Evolutionary conservation across 2,888 invertebrate species (phyloP), one percentile per base, ranked within the genome.

Genomic region (Tetragonisca angustula): DNA sequence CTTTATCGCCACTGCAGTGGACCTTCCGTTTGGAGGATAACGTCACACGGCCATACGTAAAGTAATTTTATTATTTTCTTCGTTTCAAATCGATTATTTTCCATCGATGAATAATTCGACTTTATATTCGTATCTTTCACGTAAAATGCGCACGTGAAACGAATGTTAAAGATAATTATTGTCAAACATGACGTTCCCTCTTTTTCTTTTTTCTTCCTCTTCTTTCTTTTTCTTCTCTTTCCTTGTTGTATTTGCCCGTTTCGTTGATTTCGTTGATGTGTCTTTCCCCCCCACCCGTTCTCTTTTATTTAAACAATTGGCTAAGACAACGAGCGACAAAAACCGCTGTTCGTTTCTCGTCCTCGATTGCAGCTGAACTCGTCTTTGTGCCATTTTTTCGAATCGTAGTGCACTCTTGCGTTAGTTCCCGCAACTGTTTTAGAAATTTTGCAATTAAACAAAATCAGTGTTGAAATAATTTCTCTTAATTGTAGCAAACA

Each of bases 391-490:
- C 67, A 43, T 11, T 43, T 32, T 84, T 71, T 71, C 75, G 79
- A 84, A 88, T 83, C 88, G 82, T 81, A 81, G 88, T 91, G 92
- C 93, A 93, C 93, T 92, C 93, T 93, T 93, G 91, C 90, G 92
- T 92, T 92, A 90, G 91, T 93, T 92, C 93, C 93, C 93, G 93
- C 92, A 93, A 93, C 93, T 93, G 93, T 93, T 93, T 93, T 93
- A 93, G 93, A 93, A 93, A 93, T 91, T 89, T 85, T 69, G 43
- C 90, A 88, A 89, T 88, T 91, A 89, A 90, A 89, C 90, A 82
- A n/a, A n/a, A 83, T 90, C 85, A 90, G 91, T 90, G 90, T 92
- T 89, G 83, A 83, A 88, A 87, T 89, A 82, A 84, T 89, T 88
- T 61, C 70, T 80, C 76, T 87, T 88, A 83, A 83, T 87, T 89